Base-by-base conservation (phyloP, 2,888 invertebrate species). In the Mythimna albipuncta region DNA sequence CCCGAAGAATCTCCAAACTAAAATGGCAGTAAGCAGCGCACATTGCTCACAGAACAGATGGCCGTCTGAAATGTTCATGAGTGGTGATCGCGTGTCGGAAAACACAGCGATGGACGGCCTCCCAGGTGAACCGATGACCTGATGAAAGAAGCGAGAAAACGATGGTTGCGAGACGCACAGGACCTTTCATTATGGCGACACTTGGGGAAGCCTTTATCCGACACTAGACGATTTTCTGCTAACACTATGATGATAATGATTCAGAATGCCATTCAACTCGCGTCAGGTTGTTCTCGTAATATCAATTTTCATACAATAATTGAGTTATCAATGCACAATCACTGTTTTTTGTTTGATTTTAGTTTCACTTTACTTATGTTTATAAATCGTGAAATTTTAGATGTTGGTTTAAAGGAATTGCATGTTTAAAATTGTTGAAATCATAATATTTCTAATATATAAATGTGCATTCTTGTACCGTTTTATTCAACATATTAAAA, bases 191-290 rank as follows among this genome's bases (percentile, higher is more conserved):
- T 44, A 13, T 44, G 13, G 44, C 13, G 5, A 5, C 4, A 44
- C 44, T 44, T 44, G 44, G 13, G 44, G 13, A 44, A 5, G 44
- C 1, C 13, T 13, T 13, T 13, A 4, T 44, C 13, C 44, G 4
- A 44, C 44, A 13, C 11, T 13, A 11, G 44, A 44, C 5, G 13
- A 11, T 5, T 44, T 44, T 44, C 13, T 5, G 13, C 44, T 44
- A 11, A 44, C 2, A 13, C 2, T 5, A 13, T 44, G 44, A 44
- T 44, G 44, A 13, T 1, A 13, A 44, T 44, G 44, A 66, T 63
- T 68, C 61, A 52, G n/a, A 75, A 85, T 83, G 64, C 67, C 74
- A 81, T 77, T 84, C 72, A 67, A 77, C 58, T 73, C 44, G 13
- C 50, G 68, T 64, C 65, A 75, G 50, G 41, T 69, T 61, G 47